A percentile compares a stretch with the other conserved stretches of the same genome.
These are phyloP conservation scores for Anisognathus igniventris DNA, from an alignment of 2,797 vertebrate genomes.

Conservation along the genomic window DNA sequence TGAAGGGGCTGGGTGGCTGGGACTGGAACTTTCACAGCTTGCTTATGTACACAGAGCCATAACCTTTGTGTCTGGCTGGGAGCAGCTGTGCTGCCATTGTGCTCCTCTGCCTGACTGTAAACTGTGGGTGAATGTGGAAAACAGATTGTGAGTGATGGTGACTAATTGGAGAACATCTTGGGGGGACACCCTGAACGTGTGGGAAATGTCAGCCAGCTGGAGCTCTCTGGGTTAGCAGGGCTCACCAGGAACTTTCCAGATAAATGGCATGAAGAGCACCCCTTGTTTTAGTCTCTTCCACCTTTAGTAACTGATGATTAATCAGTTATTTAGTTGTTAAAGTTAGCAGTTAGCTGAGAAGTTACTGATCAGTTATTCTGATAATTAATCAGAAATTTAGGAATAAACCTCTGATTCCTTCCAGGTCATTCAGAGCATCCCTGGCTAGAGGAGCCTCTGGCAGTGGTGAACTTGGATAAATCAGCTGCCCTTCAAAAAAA, in stretches of 20 bases:
- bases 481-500: not conserved
- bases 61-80: conserved; percentile 70
- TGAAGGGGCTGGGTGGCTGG: conserved; percentile 58
- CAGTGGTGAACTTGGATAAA: not conserved
- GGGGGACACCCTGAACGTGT: conserved; percentile 47
- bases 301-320: not conserved
- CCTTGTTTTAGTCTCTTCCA: not conserved
- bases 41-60: conserved; percentile 67
- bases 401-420: not conserved
- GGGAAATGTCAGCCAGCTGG: conserved; percentile 68
- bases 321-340: not conserved
- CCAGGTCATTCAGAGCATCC: not conserved
- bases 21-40: conserved; percentile 73
- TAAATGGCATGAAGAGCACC: not conserved
- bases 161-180: conserved; percentile 64
- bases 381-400: not conserved
- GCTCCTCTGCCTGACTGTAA: conserved; percentile 65
- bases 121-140: conserved; percentile 60
- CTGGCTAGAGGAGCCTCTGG: not conserved
- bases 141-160: conserved; percentile 54
- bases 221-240: not conserved
- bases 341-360: not conserved
- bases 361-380: not conserved
- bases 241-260: not conserved
- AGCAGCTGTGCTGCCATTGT: conserved; percentile 70